phyloP scores from a whole-genome alignment of 1,140 invertebrate species.

The Neotoxoptera formosana region DNA sequence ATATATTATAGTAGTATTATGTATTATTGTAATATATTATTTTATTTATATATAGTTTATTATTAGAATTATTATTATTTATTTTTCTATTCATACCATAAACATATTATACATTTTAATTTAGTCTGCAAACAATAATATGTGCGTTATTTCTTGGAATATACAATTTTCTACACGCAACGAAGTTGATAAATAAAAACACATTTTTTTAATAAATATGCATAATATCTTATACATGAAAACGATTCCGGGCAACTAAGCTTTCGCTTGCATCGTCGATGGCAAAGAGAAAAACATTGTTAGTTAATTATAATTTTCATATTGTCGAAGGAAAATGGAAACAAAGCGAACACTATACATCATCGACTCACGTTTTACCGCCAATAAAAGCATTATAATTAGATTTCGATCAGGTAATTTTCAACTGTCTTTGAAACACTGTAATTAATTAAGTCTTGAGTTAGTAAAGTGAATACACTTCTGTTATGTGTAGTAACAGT shows the following conservation, averaged over 20 bases:
- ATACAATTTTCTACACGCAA: too few species aligned
- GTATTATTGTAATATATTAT: too few species aligned
- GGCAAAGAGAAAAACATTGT: not conserved
- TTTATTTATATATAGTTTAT: too few species aligned
- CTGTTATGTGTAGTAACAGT: not conserved
- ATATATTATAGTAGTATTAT: too few species aligned
- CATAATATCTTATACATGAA: not conserved
- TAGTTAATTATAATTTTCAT: not conserved
- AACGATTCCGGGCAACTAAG: not conserved
- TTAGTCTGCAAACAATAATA: too few species aligned
- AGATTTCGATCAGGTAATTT: conserved; percentile 19
- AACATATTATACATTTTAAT: too few species aligned
- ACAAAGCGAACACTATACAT: not conserved
- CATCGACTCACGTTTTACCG: not conserved
- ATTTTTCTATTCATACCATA: not conserved
- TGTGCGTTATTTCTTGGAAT: too few species aligned
- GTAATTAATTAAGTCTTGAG: conserved; percentile 24
- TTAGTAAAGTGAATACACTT: not conserved
- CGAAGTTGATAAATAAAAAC: too few species aligned
- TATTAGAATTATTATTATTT: not conserved
- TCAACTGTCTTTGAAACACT: not conserved
- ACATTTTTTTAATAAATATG: not conserved
- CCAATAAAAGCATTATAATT: not conserved
- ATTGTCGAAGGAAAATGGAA: not conserved
- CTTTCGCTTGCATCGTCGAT: not conserved